phyloP scores from a whole-genome alignment of 2,888 invertebrate species.

The Lobophora halterata region DNA sequence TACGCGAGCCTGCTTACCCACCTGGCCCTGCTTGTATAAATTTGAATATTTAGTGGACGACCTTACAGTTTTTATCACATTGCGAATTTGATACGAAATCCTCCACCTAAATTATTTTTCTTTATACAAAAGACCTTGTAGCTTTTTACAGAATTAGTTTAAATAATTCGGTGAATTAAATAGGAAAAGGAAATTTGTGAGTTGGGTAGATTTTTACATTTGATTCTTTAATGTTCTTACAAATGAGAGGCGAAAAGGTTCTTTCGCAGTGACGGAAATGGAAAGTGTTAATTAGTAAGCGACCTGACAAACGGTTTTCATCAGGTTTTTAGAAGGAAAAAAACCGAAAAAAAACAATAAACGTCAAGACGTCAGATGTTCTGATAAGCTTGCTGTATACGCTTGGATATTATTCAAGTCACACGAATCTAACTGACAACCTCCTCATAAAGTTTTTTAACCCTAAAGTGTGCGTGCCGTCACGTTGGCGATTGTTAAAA shows the following conservation, averaged over 20 bases:
- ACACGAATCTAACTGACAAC: no score
- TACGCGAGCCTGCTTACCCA: conserved; percentile 54
- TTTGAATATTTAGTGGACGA: conserved; percentile 57
- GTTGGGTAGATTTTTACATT: conserved; percentile 29
- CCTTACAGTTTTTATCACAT: conserved; percentile 49
- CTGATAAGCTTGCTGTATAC: no score
- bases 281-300: conserved; percentile 27
- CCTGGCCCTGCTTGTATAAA: conserved; percentile 50
- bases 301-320: conserved; percentile 22
- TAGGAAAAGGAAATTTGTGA: conserved; percentile 24
- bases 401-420: no score
- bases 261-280: no score
- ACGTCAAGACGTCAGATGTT: no score
- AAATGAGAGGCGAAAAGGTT: conserved; percentile 29
- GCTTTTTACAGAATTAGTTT: conserved; percentile 36
- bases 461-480: no score
- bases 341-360: no score
- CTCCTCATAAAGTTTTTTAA: no score
- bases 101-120: conserved; percentile 38
- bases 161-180: conserved; percentile 31
- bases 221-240: conserved; percentile 30
- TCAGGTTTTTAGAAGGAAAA: conserved; percentile 36
- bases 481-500: no score
- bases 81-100: conserved; percentile 48
- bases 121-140: conserved; percentile 32